phyloP scores from a whole-genome alignment of 2,113 vertebrate genomes.

The Alces alces region DNA sequence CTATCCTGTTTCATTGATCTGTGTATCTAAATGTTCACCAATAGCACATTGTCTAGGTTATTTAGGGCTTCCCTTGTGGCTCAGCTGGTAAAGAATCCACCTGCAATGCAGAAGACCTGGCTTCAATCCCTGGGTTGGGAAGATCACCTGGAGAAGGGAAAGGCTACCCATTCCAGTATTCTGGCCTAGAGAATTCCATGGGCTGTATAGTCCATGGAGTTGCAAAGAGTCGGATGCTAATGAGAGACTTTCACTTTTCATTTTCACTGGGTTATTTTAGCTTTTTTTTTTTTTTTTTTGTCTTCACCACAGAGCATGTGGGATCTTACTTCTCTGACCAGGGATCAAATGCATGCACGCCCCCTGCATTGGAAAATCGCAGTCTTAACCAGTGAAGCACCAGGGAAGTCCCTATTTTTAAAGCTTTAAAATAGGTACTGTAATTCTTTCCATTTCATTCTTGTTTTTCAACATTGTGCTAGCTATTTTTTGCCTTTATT shows the following conservation, averaged over 20 bases:
- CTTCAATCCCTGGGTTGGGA: neutral
- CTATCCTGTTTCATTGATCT: neutral
- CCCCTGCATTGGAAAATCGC: neutral
- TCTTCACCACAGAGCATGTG: neutral
- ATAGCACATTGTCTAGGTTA: neutral
- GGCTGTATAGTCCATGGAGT: neutral
- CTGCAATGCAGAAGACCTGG: neutral
- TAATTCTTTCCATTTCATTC: neutral
- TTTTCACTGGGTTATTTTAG: neutral
- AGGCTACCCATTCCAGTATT: neutral
- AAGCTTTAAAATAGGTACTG: neutral
- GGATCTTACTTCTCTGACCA: neutral
- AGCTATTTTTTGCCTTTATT: neutral
- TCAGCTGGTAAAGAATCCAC: neutral
- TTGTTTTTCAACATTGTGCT: neutral
- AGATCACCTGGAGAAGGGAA: neutral
- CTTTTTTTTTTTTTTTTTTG: neutral
- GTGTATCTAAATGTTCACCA: neutral
- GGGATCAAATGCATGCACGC: neutral
- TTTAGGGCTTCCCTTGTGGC: neutral
- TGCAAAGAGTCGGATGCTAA: neutral
- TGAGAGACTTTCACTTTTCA: neutral
- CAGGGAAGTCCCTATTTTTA: neutral
- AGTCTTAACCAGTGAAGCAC: neutral
- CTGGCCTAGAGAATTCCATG: neutral